Evolutionary conservation across 2,888 invertebrate species (phyloP), one percentile per base, ranked within the genome.

Genomic region (Xestia ashworthii): DNA sequence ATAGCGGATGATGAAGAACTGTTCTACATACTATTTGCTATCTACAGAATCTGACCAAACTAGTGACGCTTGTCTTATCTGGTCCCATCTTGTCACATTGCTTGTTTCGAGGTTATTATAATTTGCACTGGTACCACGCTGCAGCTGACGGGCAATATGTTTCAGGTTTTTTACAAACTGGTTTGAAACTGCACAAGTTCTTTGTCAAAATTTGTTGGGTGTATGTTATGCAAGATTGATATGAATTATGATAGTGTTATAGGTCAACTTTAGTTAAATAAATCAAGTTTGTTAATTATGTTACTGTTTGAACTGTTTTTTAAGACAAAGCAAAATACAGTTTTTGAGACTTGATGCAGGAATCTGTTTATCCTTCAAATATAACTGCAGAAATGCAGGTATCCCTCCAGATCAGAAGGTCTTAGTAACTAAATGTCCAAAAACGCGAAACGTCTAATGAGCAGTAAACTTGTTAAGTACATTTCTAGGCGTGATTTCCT

Each of bases 21-120:
- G 32, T 16, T 53, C 9, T 4, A 32, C 22, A 12, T n/a, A 3
- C n/a, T 55, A n/a, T 55, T 11, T 55, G 55, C 12, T 25, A 5
- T 48, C 32, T n/a, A 41, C 41, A 50, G 41, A 1, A 58, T 53
- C 32, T 46, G 4, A 11, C 11, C 19, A 16, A 53, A 0, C 5
- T 58, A 16, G 48, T 32, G 41, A 44, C 78, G 60, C 11, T 78
- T 48, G 25, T n/a, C 22, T 3, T 12, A 25, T 80, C 12, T 16
- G 32, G 81, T 64, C 62, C 38, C 46, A 12, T 70, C 12, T 14
- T 44, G 81, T 71, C 62, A 48, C 46, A 16, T 70, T 53, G 60
- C 32, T 69, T 69, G 5, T 5, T 14, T 68, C 19, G 64, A 58
- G 48, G 55, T 50, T 71, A 64, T 71, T 55, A 25, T 79, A 64